These are phyloP conservation scores for Marmota monax DNA, from an alignment of 2,113 vertebrate species.

Conservation along the genomic window DNA sequence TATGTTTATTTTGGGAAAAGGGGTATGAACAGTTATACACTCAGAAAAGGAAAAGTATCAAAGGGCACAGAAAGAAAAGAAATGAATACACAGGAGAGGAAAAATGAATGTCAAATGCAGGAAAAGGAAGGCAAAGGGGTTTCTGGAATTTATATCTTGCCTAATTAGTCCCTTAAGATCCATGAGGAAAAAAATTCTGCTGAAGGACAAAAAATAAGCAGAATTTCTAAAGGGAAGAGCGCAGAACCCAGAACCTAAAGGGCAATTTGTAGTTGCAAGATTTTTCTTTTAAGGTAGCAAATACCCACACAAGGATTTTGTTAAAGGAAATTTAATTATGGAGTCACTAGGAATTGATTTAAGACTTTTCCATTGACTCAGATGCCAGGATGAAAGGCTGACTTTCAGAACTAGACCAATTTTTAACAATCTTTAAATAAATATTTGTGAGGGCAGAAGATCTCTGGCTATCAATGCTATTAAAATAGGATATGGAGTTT, in stretches of 20 bases:
- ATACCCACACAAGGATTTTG: conserved; percentile 25
- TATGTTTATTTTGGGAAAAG: neutral
- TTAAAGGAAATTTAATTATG: conserved; percentile 60
- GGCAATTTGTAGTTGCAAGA: conserved; percentile 52
- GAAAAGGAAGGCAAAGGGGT: neutral
- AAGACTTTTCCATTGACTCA: neutral
- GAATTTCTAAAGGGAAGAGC: conserved; percentile 35
- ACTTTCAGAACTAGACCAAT: neutral
- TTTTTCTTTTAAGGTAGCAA: conserved; percentile 62
- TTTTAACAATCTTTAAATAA: conserved; percentile 11
- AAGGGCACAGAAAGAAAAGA: neutral
- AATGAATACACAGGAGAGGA: neutral
- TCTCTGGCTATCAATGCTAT: neutral
- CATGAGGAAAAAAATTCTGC: neutral
- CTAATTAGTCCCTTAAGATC: conserved; percentile 54
- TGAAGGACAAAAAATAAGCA: conserved; percentile 19
- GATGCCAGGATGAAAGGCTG: conserved; percentile 39
- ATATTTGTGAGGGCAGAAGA: neutral
- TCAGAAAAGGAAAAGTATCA: conserved; percentile 3
- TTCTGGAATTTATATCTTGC: conserved; percentile 33
- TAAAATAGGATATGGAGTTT: conserved; percentile 11
- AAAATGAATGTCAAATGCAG: neutral
- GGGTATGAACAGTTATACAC: neutral
- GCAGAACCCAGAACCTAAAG: conserved; percentile 39
- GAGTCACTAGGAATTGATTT: conserved; percentile 18